Percentiles rank a stretch among this genome's conserved stretches.
These are phyloP conservation scores for Tolypeutes matacus DNA, from an alignment of 2,797 vertebrate species.

Conservation along the genomic window DNA sequence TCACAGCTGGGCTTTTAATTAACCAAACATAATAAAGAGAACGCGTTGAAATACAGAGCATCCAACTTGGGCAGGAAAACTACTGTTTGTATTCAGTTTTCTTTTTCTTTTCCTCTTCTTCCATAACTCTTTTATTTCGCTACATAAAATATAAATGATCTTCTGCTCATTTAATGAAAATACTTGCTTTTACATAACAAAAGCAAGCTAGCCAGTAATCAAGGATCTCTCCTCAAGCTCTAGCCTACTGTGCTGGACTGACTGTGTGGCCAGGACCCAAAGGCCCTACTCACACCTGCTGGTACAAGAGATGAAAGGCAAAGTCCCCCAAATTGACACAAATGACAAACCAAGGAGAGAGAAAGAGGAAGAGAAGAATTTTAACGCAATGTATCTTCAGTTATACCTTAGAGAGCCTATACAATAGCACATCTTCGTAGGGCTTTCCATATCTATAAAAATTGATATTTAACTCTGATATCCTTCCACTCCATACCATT, in stretches of 20 bases:
- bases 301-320: neutral
- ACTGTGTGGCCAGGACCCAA: neutral
- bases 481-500: neutral
- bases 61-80: neutral
- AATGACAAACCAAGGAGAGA: neutral
- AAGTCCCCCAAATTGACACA: neutral
- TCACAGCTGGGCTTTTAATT: neutral
- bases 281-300: neutral
- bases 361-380: neutral
- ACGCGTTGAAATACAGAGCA: neutral
- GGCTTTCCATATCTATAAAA: neutral
- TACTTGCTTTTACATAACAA: neutral
- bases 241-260: neutral
- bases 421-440: neutral
- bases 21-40: conserved; percentile 21
- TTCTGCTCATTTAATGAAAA: conserved; percentile 2
- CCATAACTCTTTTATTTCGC: neutral
- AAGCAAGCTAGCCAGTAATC: neutral
- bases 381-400: neutral
- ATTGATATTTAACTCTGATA: neutral
- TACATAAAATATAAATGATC: neutral
- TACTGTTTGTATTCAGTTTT: neutral
- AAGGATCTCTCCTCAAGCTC: neutral
- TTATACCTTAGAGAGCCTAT: neutral
- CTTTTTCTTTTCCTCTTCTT: neutral